Conservation (phyloP, 2,113 vertebrate genomes). For the Pluvianellus socialis region DNA sequence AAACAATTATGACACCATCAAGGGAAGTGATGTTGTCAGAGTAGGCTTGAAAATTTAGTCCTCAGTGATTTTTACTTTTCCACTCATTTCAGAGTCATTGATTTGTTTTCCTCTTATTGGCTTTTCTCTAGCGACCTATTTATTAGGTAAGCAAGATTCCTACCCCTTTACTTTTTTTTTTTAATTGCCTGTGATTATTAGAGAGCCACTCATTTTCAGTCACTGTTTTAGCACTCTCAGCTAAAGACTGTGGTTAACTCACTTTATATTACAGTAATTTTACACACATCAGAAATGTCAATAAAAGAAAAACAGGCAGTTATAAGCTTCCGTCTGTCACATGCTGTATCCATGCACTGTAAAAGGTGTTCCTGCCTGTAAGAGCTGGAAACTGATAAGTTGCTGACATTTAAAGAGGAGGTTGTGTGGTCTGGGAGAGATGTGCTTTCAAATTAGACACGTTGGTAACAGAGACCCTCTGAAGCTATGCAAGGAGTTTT, state of each 20-base stretch:
- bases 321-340: neutral
- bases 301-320: neutral
- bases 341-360: neutral
- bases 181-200: neutral
- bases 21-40: neutral
- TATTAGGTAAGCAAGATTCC: neutral
- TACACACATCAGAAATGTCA: neutral
- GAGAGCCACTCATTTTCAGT: neutral
- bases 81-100: neutral
- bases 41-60: neutral
- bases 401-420: neutral
- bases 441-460: neutral
- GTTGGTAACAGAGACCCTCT: neutral
- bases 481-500: neutral
- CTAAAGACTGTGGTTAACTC: neutral
- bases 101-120: neutral
- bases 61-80: neutral
- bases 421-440: neutral
- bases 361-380: neutral
- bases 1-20: neutral
- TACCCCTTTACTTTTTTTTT: neutral
- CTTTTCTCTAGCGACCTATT: neutral
- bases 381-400: neutral
- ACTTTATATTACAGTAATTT: constrained; percentile 10
- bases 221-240: neutral